These are phyloP conservation scores for Pogonocichla stellata DNA, from an alignment of 2,113 vertebrate species.

Conservation along the genomic window DNA sequence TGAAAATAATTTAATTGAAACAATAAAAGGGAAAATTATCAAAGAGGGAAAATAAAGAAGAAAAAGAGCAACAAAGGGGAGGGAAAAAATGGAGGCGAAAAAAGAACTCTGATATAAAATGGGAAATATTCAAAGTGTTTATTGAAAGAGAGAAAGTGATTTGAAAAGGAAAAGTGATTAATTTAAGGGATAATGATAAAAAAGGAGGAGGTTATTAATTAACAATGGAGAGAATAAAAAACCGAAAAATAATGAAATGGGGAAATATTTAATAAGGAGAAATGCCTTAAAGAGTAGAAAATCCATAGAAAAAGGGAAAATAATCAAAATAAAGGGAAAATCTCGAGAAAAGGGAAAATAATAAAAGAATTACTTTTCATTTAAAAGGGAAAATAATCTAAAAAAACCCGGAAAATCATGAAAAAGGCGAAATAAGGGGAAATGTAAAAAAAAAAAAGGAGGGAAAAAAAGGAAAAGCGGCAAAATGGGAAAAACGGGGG, in stretches of 20 bases:
- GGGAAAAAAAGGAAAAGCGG: neutral
- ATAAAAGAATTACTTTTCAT: rapidly evolving
- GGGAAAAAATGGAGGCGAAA: neutral
- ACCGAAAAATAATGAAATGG: too few relatives aligned
- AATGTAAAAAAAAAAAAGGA: neutral
- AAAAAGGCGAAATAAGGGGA: neutral
- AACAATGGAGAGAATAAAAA: too few relatives aligned
- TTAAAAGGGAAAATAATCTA: neutral
- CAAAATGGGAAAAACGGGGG: neutral
- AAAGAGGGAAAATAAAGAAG: neutral
- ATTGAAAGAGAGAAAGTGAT: neutral
- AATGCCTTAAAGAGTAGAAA: neutral
- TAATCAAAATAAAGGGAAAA: neutral
- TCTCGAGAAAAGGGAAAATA: neutral
- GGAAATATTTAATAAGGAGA: too few relatives aligned
- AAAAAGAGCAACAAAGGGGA: neutral
- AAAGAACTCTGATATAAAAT: neutral
- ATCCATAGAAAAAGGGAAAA: rapidly evolving
- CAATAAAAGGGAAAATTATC: neutral
- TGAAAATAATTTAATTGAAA: neutral
- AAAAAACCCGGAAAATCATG: rapidly evolving
- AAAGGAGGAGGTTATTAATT: neutral
- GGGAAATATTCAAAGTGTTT: neutral
- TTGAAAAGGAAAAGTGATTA: neutral
- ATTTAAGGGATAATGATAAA: neutral